These are phyloP conservation scores for Subacronicta megacephala DNA, from an alignment of 2,888 invertebrate genomes.

Conservation along the genomic window DNA sequence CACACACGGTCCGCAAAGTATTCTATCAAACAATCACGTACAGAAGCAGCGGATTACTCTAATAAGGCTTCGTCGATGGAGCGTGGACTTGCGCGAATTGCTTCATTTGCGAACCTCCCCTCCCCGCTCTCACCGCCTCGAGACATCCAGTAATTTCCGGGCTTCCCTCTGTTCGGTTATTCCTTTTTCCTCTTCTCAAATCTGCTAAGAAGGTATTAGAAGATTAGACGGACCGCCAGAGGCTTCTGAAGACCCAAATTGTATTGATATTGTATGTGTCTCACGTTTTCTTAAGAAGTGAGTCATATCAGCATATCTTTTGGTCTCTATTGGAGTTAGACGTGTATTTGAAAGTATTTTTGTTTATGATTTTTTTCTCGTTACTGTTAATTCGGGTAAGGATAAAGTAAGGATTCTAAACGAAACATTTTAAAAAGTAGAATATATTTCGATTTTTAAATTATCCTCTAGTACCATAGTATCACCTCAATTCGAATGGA, in stretches of 20 bases:
- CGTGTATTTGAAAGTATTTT: conserved; percentile 21
- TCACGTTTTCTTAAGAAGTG: conserved; percentile 47
- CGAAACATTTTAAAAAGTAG: not conserved
- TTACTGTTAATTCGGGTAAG: not conserved
- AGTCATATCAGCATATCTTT: conserved; percentile 40
- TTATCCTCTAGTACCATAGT: not conserved
- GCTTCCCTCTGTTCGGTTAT: conserved; percentile 54
- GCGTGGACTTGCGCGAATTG: conserved; percentile 54
- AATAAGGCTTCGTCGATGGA: conserved; percentile 53
- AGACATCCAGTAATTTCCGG: conserved; percentile 59
- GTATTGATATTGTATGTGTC: conserved; percentile 56
- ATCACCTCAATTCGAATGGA: too few species aligned
- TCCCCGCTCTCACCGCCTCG: conserved; percentile 12
- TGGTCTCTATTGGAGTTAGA: conserved; percentile 31
- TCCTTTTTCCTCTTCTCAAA: conserved; percentile 52
- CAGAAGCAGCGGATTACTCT: conserved; percentile 48
- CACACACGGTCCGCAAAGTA: too few species aligned
- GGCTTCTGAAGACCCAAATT: conserved; percentile 53
- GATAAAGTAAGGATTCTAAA: not conserved
- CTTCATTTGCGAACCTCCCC: conserved; percentile 54
- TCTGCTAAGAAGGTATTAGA: conserved; percentile 57
- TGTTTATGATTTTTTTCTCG: not conserved
- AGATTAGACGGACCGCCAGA: conserved; percentile 53
- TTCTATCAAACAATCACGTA: conserved; percentile 50
- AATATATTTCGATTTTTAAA: not conserved